These are phyloP conservation scores for Epinotia demarniana DNA, from an alignment of 2,888 invertebrate genomes.

Conservation along the genomic window DNA sequence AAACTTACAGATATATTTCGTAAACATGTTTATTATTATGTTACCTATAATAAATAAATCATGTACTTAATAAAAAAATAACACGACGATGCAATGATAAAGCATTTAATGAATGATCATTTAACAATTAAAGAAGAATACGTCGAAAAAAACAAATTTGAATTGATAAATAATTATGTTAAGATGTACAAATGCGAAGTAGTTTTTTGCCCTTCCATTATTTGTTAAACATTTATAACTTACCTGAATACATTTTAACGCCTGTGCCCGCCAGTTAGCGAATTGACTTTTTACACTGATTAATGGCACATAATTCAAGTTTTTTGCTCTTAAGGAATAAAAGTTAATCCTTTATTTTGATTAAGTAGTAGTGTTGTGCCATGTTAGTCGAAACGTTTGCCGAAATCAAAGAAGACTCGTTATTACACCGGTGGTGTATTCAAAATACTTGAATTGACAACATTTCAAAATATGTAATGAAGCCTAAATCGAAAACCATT, in stretches of 20 bases:
- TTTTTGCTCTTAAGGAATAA: slow-evolving; percentile 34
- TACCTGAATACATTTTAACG: slow-evolving; percentile 31
- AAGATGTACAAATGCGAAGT: background rate
- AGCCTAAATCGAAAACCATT: too few species aligned
- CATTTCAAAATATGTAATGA: too few species aligned
- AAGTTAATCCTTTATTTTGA: slow-evolving; percentile 37
- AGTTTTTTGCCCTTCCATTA: slow-evolving; percentile 17
- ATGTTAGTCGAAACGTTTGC: slow-evolving; percentile 11
- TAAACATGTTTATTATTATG: too few species aligned
- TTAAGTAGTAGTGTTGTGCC: slow-evolving; percentile 27
- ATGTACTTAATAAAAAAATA: too few species aligned
- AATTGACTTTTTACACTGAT: slow-evolving; percentile 38
- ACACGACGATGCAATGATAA: too few species aligned
- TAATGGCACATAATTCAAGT: slow-evolving; percentile 29
- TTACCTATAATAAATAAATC: too few species aligned
- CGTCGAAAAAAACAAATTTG: background rate
- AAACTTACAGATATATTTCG: too few species aligned
- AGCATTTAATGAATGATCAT: background rate
- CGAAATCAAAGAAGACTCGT: background rate
- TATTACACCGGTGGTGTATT: too few species aligned
- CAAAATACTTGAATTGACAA: too few species aligned
- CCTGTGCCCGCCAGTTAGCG: slow-evolving; percentile 4
- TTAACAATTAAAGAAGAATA: background rate
- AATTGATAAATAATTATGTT: background rate
- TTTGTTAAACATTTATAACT: slow-evolving; percentile 24